Evolutionary conservation across 2,888 invertebrate species (phyloP).

Genomic region (Phortica okadai): DNA sequence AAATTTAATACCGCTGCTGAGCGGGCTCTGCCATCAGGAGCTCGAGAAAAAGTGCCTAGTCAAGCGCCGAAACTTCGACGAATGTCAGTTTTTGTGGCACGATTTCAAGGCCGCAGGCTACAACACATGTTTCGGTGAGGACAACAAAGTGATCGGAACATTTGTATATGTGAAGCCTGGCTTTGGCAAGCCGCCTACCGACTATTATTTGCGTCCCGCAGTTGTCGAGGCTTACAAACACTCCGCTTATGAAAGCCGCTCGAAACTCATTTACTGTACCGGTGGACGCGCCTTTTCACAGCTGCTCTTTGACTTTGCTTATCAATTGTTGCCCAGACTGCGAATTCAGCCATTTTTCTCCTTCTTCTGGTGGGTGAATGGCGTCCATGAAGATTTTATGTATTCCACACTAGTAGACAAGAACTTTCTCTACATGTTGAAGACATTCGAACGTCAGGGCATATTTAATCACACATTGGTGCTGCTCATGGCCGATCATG

Average conservation of each 20-base stretch:
- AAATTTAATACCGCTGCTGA: constrained; percentile 87
- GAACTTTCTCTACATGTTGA: constrained; percentile 41
- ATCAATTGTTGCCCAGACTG: constrained; percentile 32
- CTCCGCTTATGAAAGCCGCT: constrained; percentile 60
- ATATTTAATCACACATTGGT: constrained; percentile 82
- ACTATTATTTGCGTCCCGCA: constrained; percentile 86
- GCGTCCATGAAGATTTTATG: constrained; percentile 89
- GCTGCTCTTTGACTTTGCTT: background rate
- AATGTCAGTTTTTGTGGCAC: constrained; percentile 88
- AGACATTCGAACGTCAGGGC: constrained; percentile 56
- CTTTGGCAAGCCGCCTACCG: constrained; percentile 84
- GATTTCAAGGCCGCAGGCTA: constrained; percentile 83
- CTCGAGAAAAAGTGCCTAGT: constrained; percentile 81
- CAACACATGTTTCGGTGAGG: constrained; percentile 86
- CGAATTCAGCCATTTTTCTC: constrained; percentile 81
- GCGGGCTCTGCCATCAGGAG: constrained; percentile 82
- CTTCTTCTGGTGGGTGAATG: constrained; percentile 87
- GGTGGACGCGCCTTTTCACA: constrained; percentile 75
- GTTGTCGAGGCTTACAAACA: constrained; percentile 81
- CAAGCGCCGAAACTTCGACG: constrained; percentile 81
- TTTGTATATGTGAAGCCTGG: constrained; percentile 81
- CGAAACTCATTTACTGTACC: constrained; percentile 76
- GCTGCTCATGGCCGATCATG: constrained; percentile 90
- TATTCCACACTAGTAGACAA: constrained; percentile 85
- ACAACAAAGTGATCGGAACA: constrained; percentile 82